A percentile compares a stretch with the other conserved stretches of the same genome.
These are phyloP conservation scores for Campoplex capitator DNA, from an alignment of 2,888 invertebrate genomes.

Conservation along the genomic window DNA sequence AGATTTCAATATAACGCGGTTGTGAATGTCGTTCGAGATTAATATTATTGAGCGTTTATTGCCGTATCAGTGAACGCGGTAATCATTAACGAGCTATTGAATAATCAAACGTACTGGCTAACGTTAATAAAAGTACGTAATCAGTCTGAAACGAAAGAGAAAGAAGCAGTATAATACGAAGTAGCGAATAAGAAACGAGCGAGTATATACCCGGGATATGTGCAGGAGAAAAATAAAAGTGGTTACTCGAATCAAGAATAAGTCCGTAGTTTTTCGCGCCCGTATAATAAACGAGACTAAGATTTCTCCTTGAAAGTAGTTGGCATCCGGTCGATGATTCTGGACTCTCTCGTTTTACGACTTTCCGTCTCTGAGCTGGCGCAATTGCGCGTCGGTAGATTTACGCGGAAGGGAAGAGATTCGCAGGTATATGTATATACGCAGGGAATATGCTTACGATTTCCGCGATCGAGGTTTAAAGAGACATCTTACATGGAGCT, in stretches of 20 bases:
- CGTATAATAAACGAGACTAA: constrained; percentile 31
- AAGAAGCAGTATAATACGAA: not conserved
- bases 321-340: constrained; percentile 52
- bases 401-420: constrained; percentile 6
- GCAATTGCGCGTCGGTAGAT: constrained; percentile 37
- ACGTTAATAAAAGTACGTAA: not conserved
- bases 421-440: not conserved
- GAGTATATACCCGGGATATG: not conserved
- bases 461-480: not conserved
- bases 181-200: not conserved
- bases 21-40: not conserved
- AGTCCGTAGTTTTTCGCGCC: constrained; percentile 32
- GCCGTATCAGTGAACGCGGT: not conserved
- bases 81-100: constrained; percentile 15
- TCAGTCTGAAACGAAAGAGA: not conserved
- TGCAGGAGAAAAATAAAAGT: not conserved
- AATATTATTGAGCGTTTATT: constrained; percentile 4
- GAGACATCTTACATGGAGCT: constrained; percentile 9
- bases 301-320: constrained; percentile 51
- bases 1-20: not conserved
- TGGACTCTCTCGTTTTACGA: constrained; percentile 45
- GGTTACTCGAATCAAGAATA: not conserved
- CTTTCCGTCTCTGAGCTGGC: constrained; percentile 11
- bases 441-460: not conserved
- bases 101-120: not conserved